Conservation (phyloP, 2,888 invertebrate genomes). For the Drosophila cognata region DNA sequence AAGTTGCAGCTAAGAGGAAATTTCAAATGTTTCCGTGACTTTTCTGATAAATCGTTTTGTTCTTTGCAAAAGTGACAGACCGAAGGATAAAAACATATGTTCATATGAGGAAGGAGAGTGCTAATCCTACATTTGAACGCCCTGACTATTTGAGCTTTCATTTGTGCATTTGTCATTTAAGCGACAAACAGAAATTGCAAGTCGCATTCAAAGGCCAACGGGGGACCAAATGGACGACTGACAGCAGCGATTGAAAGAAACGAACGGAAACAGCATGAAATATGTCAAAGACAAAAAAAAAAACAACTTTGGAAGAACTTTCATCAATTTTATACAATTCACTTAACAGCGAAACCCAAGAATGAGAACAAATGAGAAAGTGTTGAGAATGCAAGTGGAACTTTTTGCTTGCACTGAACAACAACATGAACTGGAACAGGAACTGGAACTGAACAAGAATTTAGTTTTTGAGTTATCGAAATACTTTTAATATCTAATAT, state of each 20-base stretch:
- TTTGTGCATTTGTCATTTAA: conserved; percentile 66
- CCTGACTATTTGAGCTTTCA: conserved; percentile 61
- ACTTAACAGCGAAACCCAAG: conserved; percentile 45
- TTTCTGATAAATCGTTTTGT: conserved; percentile 59
- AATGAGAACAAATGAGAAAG: not conserved
- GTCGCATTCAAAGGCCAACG: conserved; percentile 29
- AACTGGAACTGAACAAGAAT: conserved; percentile 6
- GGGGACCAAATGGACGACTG: conserved; percentile 16
- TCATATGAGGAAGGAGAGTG: conserved; percentile 4
- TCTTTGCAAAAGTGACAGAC: conserved; percentile 40
- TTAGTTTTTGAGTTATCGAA: not conserved
- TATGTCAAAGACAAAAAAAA: conserved; percentile 10
- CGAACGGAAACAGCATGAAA: conserved; percentile 34
- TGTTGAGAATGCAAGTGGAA: not conserved
- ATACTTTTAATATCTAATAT: no score
- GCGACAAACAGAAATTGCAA: conserved; percentile 50
- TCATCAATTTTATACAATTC: conserved; percentile 66
- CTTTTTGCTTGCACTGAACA: not conserved
- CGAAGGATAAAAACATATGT: conserved; percentile 3
- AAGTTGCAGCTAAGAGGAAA: conserved; percentile 26
- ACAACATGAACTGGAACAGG: conserved; percentile 1
- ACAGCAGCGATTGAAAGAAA: conserved; percentile 26
- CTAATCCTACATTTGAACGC: conserved; percentile 42
- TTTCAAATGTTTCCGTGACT: conserved; percentile 31
- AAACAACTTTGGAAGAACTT: conserved; percentile 35